Evolutionary conservation across 2,888 invertebrate species (phyloP).

Genomic region (Julus scanicus): DNA sequence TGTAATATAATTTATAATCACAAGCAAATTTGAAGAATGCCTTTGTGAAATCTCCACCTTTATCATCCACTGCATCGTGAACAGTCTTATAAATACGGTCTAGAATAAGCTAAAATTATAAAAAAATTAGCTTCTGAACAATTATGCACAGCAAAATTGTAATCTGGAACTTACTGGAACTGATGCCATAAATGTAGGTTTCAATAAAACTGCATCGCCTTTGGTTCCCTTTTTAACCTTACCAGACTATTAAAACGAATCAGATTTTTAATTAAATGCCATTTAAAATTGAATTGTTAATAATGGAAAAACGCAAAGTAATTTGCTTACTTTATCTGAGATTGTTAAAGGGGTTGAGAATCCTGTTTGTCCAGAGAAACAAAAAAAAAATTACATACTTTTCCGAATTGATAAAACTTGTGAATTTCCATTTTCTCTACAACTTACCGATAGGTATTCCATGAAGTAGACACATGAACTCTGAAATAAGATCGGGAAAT

Average conservation of each 20-base stretch:
- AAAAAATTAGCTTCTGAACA: too few species aligned
- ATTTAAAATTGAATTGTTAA: background rate
- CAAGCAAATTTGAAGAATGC: slow-evolving; percentile 94
- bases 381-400: background rate
- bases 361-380: background rate
- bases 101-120: slow-evolving; percentile 78
- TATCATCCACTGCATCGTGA: slow-evolving; percentile 86
- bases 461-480: slow-evolving; percentile 80
- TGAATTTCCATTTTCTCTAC: background rate
- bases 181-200: slow-evolving; percentile 94
- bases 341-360: slow-evolving; percentile 87
- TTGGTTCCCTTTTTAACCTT: slow-evolving; percentile 95
- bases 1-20: slow-evolving; percentile 89
- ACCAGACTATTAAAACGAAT: slow-evolving; percentile 72
- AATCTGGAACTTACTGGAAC: slow-evolving; percentile 79
- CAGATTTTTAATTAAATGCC: background rate
- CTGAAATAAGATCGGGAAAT: slow-evolving; percentile 61
- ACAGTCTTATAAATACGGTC: slow-evolving; percentile 98
- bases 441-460: slow-evolving; percentile 92
- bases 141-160: slow-evolving; percentile 58
- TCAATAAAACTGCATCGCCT: slow-evolving; percentile 91
- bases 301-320: slow-evolving; percentile 55
- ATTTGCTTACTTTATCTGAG: slow-evolving; percentile 66
- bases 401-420: background rate
- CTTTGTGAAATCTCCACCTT: slow-evolving; percentile 80